These are phyloP conservation scores for Anastrepha ludens DNA, from an alignment of 1,140 invertebrate genomes.

Conservation along the genomic window DNA sequence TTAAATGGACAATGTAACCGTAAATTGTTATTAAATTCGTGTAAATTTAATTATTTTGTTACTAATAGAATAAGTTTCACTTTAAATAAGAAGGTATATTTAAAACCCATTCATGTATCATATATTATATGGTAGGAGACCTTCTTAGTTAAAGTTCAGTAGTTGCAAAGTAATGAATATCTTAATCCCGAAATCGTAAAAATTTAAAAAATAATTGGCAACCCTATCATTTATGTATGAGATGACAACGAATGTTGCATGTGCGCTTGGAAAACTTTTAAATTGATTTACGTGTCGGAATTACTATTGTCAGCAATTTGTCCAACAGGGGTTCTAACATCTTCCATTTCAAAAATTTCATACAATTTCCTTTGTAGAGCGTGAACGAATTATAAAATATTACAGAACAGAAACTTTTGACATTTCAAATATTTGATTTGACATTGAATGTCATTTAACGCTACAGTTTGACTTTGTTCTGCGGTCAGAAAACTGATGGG, in stretches of 20 bases:
- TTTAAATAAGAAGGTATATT: too few relatives aligned
- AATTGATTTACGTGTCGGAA: neutral
- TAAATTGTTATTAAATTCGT: too few relatives aligned
- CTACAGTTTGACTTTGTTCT: neutral
- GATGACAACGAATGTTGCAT: neutral
- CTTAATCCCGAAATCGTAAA: too few relatives aligned
- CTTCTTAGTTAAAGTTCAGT: too few relatives aligned
- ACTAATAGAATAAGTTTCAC: too few relatives aligned
- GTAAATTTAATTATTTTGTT: too few relatives aligned
- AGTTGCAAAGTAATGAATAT: too few relatives aligned
- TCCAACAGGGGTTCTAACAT: neutral
- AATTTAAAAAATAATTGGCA: too few relatives aligned
- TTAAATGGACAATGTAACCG: too few relatives aligned
- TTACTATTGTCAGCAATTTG: neutral
- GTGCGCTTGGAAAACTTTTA: neutral
- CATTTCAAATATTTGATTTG: neutral
- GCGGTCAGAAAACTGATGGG: neutral
- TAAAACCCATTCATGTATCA: too few relatives aligned
- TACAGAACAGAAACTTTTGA: neutral
- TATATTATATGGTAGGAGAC: too few relatives aligned
- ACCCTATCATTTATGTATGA: too few relatives aligned
- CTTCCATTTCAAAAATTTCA: neutral
- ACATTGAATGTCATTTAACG: neutral
- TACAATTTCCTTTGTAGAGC: neutral
- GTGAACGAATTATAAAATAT: neutral